Base-by-base conservation (phyloP, 2,113 vertebrate genomes). In the Potamarius usumacintae region DNA sequence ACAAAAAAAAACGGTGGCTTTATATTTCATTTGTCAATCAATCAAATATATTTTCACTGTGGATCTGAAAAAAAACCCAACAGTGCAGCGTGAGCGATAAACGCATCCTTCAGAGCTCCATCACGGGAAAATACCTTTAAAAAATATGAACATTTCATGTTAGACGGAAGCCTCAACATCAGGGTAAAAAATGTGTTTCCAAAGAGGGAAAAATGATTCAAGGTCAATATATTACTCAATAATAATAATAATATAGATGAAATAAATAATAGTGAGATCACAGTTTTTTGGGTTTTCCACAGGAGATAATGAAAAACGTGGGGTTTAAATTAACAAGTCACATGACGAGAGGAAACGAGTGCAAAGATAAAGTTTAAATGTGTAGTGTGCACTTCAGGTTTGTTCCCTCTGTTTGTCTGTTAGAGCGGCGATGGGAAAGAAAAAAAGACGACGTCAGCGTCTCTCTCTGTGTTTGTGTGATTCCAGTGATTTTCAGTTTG, bases 261-360 rank as follows among this genome's bases (percentile, higher is more conserved):
- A 90, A 92, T 89, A 91, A 92, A 92, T 91, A 89, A 84, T 60
- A 42, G 82, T 53, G 85, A 90, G 63, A 53, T 86, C 63, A 86
- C 34, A 42, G 83, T 57, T 86, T 85, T 50, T 86, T 85, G 17
- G 60, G 53, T 89, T 85, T 69, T 88, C 87, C 76, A 79, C 86
- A 86, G 81, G 22, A 78, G 62, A 79, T 42, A 8, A 34, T 82
- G 30, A 53, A 67, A 42, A 14, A 10, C 48, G 1, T 2, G 10
- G 15, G 30, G 55, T 62, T 60, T 48, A 34, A 78, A 60, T 83
- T 42, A 52, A 65, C 18, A 7, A 83, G 63, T 86, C 85, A 74
- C 69, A 55, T 57, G 55, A 55, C 18, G 8, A 42, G 62, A 74
- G 69, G 53, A 57, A 85, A 57, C 22, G 27, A 86, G 74, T 65